Evolutionary conservation across 2,888 invertebrate genomes (phyloP).

Genomic region (Tipula unca): DNA sequence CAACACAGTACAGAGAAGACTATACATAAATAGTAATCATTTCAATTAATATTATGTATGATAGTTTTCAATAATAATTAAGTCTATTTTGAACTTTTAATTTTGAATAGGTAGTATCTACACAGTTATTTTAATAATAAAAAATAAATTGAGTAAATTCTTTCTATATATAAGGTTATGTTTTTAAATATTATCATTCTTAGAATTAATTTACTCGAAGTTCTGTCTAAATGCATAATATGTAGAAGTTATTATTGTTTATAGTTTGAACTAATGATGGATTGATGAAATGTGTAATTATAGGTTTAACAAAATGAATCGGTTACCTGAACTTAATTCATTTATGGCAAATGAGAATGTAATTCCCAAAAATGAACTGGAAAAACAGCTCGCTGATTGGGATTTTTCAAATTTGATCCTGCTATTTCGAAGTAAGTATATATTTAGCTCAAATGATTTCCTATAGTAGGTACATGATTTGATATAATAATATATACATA

Average conservation of each 20-base stretch:
- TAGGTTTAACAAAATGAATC: neutral
- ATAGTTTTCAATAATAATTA: too few species aligned
- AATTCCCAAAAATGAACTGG: neutral
- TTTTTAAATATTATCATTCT: too few species aligned
- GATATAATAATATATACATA: neutral
- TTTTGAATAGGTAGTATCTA: too few species aligned
- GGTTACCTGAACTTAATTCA: neutral
- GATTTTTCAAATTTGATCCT: neutral
- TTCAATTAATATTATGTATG: too few species aligned
- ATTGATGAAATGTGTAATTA: neutral
- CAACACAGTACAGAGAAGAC: too few species aligned
- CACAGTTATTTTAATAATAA: too few species aligned
- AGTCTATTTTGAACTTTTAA: too few species aligned
- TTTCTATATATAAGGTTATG: too few species aligned
- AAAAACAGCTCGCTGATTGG: neutral
- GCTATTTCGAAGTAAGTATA: neutral
- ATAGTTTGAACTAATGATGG: neutral
- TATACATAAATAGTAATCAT: too few species aligned
- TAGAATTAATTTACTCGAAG: too few species aligned
- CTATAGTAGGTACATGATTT: neutral
- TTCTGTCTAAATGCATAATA: too few species aligned
- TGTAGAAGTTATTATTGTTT: neutral
- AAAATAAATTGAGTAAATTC: too few species aligned
- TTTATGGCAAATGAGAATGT: neutral
- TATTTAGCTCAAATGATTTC: neutral